Evolutionary conservation across 2,888 invertebrate genomes (phyloP).

Genomic region (Leptopterna dolabrata): DNA sequence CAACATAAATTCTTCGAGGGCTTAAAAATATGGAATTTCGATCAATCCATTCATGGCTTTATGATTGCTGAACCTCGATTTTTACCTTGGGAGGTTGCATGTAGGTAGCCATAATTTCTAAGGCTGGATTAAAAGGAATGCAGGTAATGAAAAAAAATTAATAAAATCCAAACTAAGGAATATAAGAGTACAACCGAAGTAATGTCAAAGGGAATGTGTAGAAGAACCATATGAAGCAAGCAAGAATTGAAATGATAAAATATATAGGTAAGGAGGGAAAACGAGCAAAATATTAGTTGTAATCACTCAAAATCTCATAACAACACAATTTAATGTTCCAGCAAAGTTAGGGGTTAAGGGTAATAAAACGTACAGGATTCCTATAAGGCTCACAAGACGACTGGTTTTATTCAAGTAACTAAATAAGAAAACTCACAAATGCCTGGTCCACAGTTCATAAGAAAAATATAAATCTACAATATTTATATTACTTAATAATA

Average conservation of each 20-base stretch:
- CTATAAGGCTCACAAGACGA: neutral
- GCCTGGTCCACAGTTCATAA: constrained; percentile 43
- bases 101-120: too few relatives aligned
- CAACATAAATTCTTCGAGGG: too few relatives aligned
- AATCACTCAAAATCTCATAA: neutral
- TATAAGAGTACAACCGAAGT: too few relatives aligned
- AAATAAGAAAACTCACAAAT: constrained; percentile 26
- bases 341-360: neutral
- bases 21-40: too few relatives aligned
- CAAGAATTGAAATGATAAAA: neutral
- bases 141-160: neutral
- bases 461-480: constrained; percentile 47
- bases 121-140: too few relatives aligned
- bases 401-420: constrained; percentile 44
- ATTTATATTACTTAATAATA: neutral
- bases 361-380: neutral
- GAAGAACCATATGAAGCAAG: neutral
- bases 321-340: neutral
- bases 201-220: neutral
- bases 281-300: neutral
- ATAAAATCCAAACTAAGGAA: neutral
- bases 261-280: neutral
- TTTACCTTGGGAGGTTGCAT: too few relatives aligned
- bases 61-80: too few relatives aligned
- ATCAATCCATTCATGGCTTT: too few relatives aligned